phyloP scores from a whole-genome alignment of 64 coral and sea anemone species.

The Astreopora myriophthalma region DNA sequence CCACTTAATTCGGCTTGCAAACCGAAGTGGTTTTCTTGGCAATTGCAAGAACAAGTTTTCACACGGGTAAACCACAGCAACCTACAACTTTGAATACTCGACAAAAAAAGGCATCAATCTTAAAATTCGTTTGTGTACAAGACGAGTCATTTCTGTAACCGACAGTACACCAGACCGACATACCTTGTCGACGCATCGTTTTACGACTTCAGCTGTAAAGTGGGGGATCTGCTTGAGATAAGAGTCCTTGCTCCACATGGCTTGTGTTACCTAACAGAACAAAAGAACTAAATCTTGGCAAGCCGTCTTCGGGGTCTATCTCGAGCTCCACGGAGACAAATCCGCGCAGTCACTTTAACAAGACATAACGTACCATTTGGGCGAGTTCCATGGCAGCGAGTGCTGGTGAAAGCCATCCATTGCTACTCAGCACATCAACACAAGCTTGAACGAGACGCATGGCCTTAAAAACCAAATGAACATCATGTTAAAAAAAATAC shows the following conservation, averaged over 20 bases:
- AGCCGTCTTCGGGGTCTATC: background rate
- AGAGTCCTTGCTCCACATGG: slow-evolving; percentile 99
- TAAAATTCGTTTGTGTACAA: too few relatives aligned
- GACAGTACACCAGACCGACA: background rate
- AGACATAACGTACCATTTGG: slow-evolving; percentile 79
- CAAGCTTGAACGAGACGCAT: slow-evolving; percentile 98
- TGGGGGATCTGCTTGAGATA: slow-evolving; percentile 97
- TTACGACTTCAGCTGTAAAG: slow-evolving; percentile 85
- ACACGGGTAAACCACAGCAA: too few relatives aligned
- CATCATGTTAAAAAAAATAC: background rate
- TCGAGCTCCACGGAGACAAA: slow-evolving; percentile 8
- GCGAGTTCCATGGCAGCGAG: slow-evolving; percentile 97
- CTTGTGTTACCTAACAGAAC: slow-evolving; percentile 80
- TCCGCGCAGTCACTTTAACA: background rate
- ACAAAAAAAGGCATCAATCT: too few relatives aligned
- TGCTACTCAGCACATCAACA: slow-evolving; percentile 98
- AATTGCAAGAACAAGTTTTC: too few relatives aligned
- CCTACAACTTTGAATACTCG: too few relatives aligned
- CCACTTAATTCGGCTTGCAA: too few relatives aligned
- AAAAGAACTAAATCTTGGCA: background rate
- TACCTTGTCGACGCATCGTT: slow-evolving; percentile 91
- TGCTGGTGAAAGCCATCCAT: slow-evolving; percentile 96
- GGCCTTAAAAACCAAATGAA: slow-evolving; percentile 49
- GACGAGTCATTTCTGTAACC: background rate
- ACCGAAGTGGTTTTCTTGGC: too few relatives aligned